Percentiles rank a stretch among this genome's conserved stretches.
Conservation (phyloP, 2,888 invertebrate genomes). For the Zaprionus obscuricornis region DNA sequence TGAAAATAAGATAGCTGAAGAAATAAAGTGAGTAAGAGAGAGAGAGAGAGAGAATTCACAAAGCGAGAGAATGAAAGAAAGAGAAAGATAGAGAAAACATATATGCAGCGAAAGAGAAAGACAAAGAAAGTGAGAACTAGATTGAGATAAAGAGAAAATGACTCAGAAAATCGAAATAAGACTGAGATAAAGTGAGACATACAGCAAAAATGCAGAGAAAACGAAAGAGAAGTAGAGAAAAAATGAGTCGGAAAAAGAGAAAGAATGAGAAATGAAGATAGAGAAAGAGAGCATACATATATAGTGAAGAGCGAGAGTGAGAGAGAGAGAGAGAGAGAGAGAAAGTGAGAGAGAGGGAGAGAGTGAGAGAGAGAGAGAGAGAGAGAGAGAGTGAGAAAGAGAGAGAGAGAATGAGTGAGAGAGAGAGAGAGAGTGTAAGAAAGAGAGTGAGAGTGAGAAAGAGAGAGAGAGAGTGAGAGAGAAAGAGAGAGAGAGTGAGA, state of each 20-base stretch:
- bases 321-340: background rate
- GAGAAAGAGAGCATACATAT: conserved; percentile 2
- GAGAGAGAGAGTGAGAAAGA: background rate
- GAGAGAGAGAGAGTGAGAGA: conserved; percentile 12
- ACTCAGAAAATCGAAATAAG: no score
- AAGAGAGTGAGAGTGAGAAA: background rate
- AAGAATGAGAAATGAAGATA: background rate
- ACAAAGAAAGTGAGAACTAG: background rate
- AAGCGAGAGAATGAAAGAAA: background rate
- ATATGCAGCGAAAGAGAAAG: no score
- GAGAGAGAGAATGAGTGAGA: conserved; percentile 9
- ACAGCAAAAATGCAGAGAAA: no score
- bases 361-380: background rate
- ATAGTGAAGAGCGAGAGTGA: conserved; percentile 5
- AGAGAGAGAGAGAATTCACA: background rate
- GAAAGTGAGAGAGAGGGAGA: conserved; percentile 1
- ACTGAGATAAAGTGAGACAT: no score
- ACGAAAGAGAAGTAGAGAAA: background rate
- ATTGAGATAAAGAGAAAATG: background rate
- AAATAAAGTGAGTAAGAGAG: background rate
- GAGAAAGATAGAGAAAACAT: background rate
- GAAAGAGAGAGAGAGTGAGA: conserved; percentile 1
- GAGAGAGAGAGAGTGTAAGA: background rate
- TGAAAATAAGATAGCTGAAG: no score
- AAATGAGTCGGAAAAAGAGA: conserved; percentile 7